Evolutionary conservation across 2,113 vertebrate genomes (phyloP).

Genomic region (Pterocles gutturalis): DNA sequence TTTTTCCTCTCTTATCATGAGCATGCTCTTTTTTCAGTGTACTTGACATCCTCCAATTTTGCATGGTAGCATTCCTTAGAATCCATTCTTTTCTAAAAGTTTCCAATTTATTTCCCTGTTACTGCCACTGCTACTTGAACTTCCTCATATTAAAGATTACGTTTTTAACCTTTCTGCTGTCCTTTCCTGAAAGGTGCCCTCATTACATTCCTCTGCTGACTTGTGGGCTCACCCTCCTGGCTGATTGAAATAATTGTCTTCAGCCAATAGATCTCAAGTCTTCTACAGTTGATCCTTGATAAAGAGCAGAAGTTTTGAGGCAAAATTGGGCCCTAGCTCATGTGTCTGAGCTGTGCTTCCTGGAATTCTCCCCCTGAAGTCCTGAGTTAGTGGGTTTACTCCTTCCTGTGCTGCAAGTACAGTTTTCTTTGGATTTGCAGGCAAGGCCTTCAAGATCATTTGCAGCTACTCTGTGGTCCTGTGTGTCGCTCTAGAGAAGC

Average conservation of each 20-base stretch:
- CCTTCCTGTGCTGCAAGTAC: not conserved
- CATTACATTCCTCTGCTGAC: not conserved
- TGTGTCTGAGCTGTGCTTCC: not conserved
- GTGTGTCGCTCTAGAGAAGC: not conserved
- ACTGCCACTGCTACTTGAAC: not conserved
- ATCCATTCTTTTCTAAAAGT: not conserved
- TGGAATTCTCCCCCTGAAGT: not conserved
- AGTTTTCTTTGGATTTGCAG: not conserved
- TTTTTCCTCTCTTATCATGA: not conserved
- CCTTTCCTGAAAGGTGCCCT: not conserved
- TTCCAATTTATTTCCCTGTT: not conserved
- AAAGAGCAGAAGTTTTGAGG: not conserved
- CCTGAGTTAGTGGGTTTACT: not conserved
- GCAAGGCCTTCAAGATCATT: not conserved
- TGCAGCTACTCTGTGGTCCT: not conserved
- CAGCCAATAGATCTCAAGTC: not conserved
- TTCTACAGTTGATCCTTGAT: not conserved
- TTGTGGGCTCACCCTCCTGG: not conserved
- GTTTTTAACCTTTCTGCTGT: not conserved
- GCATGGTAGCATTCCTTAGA: not conserved
- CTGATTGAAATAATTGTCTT: not conserved
- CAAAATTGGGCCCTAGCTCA: not conserved
- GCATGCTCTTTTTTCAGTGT: rapidly evolving
- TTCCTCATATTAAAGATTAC: not conserved
- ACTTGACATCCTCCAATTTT: not conserved